Evolutionary conservation across 1,140 invertebrate species (phyloP).

Genomic region (Drosophila eugracilis): DNA sequence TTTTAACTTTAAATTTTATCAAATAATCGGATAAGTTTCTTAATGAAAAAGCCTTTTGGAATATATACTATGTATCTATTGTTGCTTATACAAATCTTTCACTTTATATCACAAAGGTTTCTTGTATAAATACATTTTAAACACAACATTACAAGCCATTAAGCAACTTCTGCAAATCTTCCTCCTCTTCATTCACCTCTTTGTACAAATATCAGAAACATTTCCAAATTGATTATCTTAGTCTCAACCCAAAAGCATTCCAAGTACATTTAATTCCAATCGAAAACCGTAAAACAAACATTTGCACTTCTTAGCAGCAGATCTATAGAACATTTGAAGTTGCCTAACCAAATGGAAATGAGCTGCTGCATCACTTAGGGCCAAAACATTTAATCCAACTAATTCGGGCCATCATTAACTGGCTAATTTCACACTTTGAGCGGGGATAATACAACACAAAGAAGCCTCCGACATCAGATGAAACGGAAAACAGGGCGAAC

Average conservation of each 20-base stretch:
- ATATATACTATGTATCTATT: too few relatives aligned
- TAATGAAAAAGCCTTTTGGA: too few relatives aligned
- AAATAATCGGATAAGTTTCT: too few relatives aligned
- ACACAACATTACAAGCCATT: too few relatives aligned
- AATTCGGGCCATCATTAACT: slow-evolving; percentile 35
- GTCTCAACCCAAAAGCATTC: background rate
- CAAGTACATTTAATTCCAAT: background rate
- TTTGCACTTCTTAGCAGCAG: background rate
- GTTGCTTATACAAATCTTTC: too few relatives aligned
- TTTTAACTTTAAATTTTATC: too few relatives aligned
- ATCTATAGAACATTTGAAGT: slow-evolving; percentile 4
- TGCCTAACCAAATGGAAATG: slow-evolving; percentile 3
- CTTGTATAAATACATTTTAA: background rate
- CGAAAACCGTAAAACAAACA: background rate
- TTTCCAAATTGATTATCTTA: background rate
- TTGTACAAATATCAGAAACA: background rate
- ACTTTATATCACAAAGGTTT: too few relatives aligned
- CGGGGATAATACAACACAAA: slow-evolving; percentile 19
- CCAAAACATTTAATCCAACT: slow-evolving; percentile 32
- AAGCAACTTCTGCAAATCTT: too few relatives aligned
- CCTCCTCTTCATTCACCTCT: background rate
- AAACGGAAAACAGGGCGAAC: slow-evolving; percentile 32
- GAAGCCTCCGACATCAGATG: slow-evolving; percentile 13
- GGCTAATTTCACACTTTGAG: slow-evolving; percentile 27
- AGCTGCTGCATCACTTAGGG: slow-evolving; percentile 24